Conservation (phyloP, 1,140 invertebrate genomes). For the Lordiphosa stackelbergi region DNA sequence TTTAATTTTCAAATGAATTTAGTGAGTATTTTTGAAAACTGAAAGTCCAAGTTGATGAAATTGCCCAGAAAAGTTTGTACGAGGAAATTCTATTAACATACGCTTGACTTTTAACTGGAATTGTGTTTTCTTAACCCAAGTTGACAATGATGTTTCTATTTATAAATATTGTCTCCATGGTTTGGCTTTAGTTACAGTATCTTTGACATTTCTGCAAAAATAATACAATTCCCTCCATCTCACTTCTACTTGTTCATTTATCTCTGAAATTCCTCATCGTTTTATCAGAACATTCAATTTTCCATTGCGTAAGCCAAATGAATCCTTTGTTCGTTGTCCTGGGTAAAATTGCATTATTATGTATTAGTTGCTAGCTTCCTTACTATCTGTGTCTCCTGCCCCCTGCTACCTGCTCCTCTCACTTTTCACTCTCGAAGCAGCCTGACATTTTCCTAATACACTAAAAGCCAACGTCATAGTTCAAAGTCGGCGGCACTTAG, state of each 20-base stretch:
- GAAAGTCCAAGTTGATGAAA: too few species aligned
- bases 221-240: not conserved
- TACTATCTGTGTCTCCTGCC: not conserved
- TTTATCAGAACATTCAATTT: conserved; percentile 14
- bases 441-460: conserved; percentile 64
- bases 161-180: too few species aligned
- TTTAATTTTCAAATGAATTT: too few species aligned
- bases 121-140: too few species aligned
- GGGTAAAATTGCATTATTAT: conserved; percentile 69
- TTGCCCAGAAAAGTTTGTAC: too few species aligned
- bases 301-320: conserved; percentile 57
- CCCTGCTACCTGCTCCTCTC: conserved; percentile 26
- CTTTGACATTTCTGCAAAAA: not conserved
- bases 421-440: not conserved
- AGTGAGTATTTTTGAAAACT: too few species aligned
- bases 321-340: conserved; percentile 46
- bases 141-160: too few species aligned
- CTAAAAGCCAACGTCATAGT: conserved; percentile 71
- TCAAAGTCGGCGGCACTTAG: conserved; percentile 66
- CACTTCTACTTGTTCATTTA: not conserved
- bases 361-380: conserved; percentile 39
- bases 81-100: too few species aligned
- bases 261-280: not conserved
- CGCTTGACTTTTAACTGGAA: too few species aligned
- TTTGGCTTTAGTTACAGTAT: not conserved